phyloP scores from a whole-genome alignment of 2,888 invertebrate species.

The Tiphia femorata region DNA sequence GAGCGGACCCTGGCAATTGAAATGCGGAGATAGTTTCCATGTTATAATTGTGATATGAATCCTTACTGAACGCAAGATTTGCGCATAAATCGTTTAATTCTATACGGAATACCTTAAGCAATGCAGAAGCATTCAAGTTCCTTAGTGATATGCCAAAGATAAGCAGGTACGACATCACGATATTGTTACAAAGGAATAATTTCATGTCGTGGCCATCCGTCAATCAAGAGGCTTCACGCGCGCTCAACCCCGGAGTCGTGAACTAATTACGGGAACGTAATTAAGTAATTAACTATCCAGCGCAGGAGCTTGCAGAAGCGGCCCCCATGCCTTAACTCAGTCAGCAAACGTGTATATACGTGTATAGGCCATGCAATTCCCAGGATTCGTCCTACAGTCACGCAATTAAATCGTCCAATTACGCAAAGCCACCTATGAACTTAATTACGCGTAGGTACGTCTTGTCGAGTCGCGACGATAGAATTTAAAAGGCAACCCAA shows the following conservation, averaged over 20 bases:
- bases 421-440: slow-evolving; percentile 23
- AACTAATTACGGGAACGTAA: slow-evolving; percentile 59
- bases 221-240: slow-evolving; percentile 36
- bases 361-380: slow-evolving; percentile 36
- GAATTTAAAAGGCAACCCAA: no score
- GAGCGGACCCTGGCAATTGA: no score
- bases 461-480: slow-evolving; percentile 22
- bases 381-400: slow-evolving; percentile 44
- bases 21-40: no score
- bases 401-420: slow-evolving; percentile 42
- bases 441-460: slow-evolving; percentile 28
- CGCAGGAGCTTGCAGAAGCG: slow-evolving; percentile 38
- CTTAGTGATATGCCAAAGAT: no score
- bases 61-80: no score
- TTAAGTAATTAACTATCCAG: slow-evolving; percentile 61
- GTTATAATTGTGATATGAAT: no score
- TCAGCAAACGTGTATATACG: slow-evolving; percentile 17
- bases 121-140: no score
- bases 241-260: slow-evolving; percentile 39
- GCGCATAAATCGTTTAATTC: no score
- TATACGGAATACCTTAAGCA: no score
- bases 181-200: slow-evolving; percentile 8
- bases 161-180: not conserved
- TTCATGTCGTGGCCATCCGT: slow-evolving; percentile 41
- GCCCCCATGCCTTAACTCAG: slow-evolving; percentile 33